Evolutionary conservation across 2,797 vertebrate genomes (phyloP).

Genomic region (Hemibagrus guttatus): DNA sequence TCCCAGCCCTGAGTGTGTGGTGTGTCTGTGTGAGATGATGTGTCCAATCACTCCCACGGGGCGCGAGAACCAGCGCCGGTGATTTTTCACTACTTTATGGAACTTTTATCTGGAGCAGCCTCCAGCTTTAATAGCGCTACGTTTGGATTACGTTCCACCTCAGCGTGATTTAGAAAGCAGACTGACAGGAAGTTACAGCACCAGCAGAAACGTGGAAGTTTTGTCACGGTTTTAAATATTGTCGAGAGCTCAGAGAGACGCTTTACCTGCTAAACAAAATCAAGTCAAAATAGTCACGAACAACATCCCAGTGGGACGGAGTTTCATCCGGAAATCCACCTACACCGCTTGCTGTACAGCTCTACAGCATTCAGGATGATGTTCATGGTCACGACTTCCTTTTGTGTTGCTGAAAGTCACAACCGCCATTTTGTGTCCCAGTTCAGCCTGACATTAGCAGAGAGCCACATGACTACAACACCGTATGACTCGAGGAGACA

Average conservation of each 20-base stretch:
- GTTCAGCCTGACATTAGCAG: neutral
- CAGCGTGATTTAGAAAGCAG: neutral
- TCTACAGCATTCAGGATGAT: neutral
- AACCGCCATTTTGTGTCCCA: neutral
- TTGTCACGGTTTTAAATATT: neutral
- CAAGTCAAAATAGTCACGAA: neutral
- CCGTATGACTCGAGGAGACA: neutral
- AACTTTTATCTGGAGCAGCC: constrained; percentile 6
- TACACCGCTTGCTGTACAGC: neutral
- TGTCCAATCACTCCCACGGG: constrained; percentile 51
- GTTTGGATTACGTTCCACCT: constrained; percentile 1
- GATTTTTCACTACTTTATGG: neutral
- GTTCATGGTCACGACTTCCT: neutral
- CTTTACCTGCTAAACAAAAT: neutral
- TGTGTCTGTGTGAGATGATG: constrained; percentile 32
- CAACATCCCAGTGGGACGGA: neutral
- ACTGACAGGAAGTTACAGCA: neutral
- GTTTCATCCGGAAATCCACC: too few relatives aligned
- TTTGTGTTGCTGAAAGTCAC: too few relatives aligned
- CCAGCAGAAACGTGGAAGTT: neutral
- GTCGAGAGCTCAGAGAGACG: neutral
- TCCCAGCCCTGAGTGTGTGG: constrained; percentile 45
- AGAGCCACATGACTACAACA: too few relatives aligned
- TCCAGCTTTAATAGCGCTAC: neutral
- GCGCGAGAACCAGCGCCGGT: neutral